A percentile compares a stretch with the other conserved stretches of the same genome.
Evolutionary conservation across 1,140 invertebrate genomes (phyloP).

Genomic region (Lethocerus indicus): DNA sequence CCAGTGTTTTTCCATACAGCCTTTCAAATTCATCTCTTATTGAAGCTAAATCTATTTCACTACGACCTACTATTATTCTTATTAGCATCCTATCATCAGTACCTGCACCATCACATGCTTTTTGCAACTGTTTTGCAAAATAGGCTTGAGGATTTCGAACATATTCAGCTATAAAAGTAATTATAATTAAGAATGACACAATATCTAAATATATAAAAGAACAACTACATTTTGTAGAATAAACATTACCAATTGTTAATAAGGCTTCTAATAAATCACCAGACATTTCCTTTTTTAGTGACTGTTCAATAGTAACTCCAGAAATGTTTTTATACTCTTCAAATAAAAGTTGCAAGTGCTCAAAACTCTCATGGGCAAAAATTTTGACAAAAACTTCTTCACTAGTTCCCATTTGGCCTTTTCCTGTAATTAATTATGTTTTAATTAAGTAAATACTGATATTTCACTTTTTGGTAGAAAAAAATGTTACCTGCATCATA

Average conservation of each 20-base stretch:
- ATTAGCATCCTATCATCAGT: slow-evolving; percentile 55
- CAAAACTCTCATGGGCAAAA: slow-evolving; percentile 44
- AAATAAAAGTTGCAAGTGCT: slow-evolving; percentile 44
- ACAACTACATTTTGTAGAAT: no score
- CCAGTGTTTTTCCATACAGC: slow-evolving; percentile 47
- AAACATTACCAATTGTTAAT: no score
- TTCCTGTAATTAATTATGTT: no score
- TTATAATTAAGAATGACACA: background rate
- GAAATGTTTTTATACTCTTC: slow-evolving; percentile 48
- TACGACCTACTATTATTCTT: slow-evolving; percentile 49
- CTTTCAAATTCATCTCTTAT: slow-evolving; percentile 51
- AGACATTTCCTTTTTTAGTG: slow-evolving; percentile 40
- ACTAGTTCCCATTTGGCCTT: slow-evolving; percentile 47
- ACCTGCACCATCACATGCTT: slow-evolving; percentile 54
- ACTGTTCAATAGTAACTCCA: slow-evolving; percentile 45
- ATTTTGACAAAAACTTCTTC: slow-evolving; percentile 54
- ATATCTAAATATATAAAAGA: no score
- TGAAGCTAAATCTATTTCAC: slow-evolving; percentile 49
- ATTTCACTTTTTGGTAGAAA: no score
- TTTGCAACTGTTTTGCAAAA: slow-evolving; percentile 53
- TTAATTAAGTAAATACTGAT: no score
- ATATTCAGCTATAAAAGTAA: slow-evolving; percentile 39
- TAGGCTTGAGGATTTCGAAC: slow-evolving; percentile 45
- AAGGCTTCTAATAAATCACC: slow-evolving; percentile 40
- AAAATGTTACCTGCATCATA: slow-evolving; percentile 42